phyloP scores from a whole-genome alignment of 2,113 vertebrate genomes.

The Calidris pugnax region DNA sequence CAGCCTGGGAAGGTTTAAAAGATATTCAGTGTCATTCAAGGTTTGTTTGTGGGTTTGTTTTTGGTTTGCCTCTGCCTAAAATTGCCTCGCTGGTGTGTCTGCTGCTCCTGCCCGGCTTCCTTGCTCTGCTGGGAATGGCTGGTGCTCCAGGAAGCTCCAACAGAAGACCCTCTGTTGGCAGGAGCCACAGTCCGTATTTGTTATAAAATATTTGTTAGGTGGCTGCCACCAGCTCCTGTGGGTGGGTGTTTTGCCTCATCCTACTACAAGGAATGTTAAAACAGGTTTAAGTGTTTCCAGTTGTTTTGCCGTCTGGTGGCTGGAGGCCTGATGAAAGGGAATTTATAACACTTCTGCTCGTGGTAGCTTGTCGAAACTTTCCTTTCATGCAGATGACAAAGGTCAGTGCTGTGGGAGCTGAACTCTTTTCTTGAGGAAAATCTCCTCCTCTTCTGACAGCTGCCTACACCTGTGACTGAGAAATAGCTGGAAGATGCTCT shows the following conservation, averaged over 20 bases:
- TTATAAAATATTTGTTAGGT: background rate
- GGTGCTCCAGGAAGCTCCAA: background rate
- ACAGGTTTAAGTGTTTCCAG: slow-evolving; percentile 37
- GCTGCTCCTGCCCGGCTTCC: background rate
- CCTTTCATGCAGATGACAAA: background rate
- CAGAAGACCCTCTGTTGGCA: background rate
- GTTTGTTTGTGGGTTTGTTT: background rate
- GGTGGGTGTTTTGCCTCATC: background rate
- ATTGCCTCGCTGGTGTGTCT: background rate
- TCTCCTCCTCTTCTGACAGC: fast-evolving
- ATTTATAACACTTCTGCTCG: slow-evolving; percentile 13
- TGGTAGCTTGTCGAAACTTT: background rate
- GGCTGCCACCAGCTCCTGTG: background rate
- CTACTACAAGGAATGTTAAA: background rate
- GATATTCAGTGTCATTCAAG: background rate
- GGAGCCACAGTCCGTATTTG: background rate
- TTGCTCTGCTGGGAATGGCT: background rate
- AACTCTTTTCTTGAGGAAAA: background rate
- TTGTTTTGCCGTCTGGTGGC: background rate
- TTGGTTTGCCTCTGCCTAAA: background rate
- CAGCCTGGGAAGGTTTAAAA: background rate
- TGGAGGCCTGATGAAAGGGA: slow-evolving; percentile 32
- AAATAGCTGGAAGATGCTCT: background rate
- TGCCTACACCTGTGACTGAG: background rate
- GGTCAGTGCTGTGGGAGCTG: background rate